Conservation (phyloP, 2,113 vertebrate species). For the Pongo pygmaeus region DNA sequence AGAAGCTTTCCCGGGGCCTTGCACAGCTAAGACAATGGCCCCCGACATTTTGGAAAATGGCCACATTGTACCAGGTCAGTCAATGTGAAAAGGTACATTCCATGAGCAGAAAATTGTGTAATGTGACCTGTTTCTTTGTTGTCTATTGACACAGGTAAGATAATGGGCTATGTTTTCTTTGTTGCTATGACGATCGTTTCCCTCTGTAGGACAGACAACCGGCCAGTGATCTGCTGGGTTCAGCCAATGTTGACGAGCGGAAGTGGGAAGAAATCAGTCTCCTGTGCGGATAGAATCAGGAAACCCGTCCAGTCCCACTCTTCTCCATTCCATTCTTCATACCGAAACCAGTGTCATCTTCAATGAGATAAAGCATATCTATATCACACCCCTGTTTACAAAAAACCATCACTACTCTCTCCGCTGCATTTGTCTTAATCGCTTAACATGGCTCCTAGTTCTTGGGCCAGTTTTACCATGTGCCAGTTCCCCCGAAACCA, state of each 20-base stretch:
- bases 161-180: background rate
- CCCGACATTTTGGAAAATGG: constrained; percentile 43
- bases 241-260: background rate
- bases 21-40: constrained; percentile 18
- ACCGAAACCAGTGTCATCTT: background rate
- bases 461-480: background rate
- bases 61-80: background rate
- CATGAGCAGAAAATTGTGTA: background rate
- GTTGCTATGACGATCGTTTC: background rate
- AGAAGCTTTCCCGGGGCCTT: constrained; percentile 26
- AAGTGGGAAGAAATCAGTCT: background rate
- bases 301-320: background rate
- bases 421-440: background rate
- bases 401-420: background rate
- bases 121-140: background rate
- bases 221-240: background rate
- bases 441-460: background rate
- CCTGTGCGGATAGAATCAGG: background rate
- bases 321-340: background rate
- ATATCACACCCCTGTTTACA: background rate
- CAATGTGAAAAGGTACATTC: background rate
- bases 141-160: background rate
- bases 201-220: background rate
- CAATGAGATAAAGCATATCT: background rate
- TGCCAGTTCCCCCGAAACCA: background rate